phyloP scores from a whole-genome alignment of 1,140 invertebrate species.

The Drosophila ficusphila region DNA sequence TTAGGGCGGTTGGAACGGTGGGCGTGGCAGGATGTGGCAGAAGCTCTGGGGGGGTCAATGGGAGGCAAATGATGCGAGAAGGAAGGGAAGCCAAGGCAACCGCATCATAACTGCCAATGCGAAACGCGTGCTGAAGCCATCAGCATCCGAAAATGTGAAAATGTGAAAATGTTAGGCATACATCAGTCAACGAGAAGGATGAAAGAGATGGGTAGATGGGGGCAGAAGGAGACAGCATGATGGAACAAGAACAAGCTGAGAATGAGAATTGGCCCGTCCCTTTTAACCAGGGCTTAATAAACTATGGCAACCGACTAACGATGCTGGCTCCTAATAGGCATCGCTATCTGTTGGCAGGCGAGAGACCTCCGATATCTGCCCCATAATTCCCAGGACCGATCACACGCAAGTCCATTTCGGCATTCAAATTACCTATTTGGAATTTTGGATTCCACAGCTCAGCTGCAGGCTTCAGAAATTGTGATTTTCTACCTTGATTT shows the following conservation, averaged over 20 bases:
- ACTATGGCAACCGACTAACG: conserved; percentile 10
- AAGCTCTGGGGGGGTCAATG: no score
- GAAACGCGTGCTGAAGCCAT: conserved; percentile 18
- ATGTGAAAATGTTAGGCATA: conserved; percentile 7
- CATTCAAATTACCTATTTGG: not conserved
- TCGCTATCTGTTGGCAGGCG: no score
- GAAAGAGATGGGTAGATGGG: not conserved
- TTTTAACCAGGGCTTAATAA: conserved; percentile 13
- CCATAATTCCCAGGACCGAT: not conserved
- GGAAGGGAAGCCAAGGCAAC: conserved; percentile 27
- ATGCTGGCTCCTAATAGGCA: not conserved
- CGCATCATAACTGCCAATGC: conserved; percentile 48
- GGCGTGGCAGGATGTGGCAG: not conserved
- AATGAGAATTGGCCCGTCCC: conserved; percentile 5
- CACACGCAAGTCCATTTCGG: not conserved
- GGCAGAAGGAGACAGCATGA: not conserved
- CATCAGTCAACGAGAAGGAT: conserved; percentile 13
- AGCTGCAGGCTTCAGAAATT: no score
- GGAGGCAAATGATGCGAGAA: conserved; percentile 4
- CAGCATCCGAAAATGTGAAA: not conserved
- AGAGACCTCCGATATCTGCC: not conserved
- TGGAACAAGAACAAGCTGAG: not conserved
- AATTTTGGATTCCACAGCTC: not conserved
- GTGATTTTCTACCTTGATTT: no score
- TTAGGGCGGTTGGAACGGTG: not conserved